These are phyloP conservation scores for Macropodus opercularis DNA, from an alignment of 2,797 vertebrate species.

Conservation along the genomic window DNA sequence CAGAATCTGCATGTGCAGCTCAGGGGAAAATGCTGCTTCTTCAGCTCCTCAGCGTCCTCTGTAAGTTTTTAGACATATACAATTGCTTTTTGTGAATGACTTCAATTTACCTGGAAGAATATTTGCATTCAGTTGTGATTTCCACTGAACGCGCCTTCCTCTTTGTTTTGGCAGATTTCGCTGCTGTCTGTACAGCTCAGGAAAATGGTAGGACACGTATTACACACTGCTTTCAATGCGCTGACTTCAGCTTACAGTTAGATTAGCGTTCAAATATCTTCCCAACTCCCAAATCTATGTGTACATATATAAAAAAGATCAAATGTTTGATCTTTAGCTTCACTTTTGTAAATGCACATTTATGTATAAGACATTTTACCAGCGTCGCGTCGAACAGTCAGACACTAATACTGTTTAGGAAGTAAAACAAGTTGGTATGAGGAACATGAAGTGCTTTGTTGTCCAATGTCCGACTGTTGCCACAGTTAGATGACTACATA, in stretches of 20 bases:
- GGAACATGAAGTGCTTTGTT: constrained; percentile 61
- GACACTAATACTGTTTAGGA: constrained; percentile 31
- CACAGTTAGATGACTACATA: not conserved
- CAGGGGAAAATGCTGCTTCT: constrained; percentile 65
- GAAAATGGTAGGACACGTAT: constrained; percentile 44
- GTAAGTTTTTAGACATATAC: constrained; percentile 52
- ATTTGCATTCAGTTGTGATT: not conserved
- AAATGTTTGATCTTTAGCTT: not conserved
- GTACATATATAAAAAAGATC: not conserved
- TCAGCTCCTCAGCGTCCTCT: constrained; percentile 46
- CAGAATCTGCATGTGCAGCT: constrained; percentile 29
- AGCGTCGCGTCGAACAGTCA: not conserved
- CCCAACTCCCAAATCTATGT: too few relatives aligned
- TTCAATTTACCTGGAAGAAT: not conserved
- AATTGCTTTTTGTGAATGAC: constrained; percentile 1
- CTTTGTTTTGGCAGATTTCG: constrained; percentile 48
- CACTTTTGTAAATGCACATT: not conserved
- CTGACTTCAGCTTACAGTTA: too few relatives aligned
- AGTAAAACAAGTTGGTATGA: constrained; percentile 36
- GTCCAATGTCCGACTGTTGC: constrained; percentile 52
- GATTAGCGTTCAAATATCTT: too few relatives aligned
- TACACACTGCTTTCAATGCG: too few relatives aligned
- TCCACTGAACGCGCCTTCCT: not conserved
- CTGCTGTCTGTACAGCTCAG: constrained; percentile 41
- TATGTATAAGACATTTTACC: not conserved